These are phyloP conservation scores for Lepisosteus oculatus DNA, from an alignment of 2,113 vertebrate genomes.

Conservation along the genomic window DNA sequence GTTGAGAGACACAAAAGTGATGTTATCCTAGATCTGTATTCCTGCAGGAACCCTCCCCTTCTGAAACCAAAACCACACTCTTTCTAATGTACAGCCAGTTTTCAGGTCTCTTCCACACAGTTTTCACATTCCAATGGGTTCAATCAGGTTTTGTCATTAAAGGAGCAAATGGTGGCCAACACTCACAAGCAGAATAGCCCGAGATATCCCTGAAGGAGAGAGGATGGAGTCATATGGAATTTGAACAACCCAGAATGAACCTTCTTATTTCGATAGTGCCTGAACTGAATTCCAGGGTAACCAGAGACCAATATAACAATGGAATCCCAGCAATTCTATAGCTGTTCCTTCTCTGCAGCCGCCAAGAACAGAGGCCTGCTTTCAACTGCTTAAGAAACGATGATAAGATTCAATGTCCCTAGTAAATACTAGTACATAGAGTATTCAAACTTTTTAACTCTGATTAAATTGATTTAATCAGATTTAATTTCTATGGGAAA, in stretches of 20 bases:
- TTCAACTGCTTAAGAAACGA: slow-evolving; percentile 24
- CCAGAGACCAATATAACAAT: slow-evolving; percentile 19
- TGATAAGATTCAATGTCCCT: slow-evolving; percentile 33
- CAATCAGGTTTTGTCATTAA: too few species aligned
- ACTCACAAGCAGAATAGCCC: too few species aligned
- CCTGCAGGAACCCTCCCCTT: too few species aligned
- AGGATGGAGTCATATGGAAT: not conserved
- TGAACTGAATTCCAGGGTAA: slow-evolving; percentile 18
- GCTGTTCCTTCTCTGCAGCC: slow-evolving; percentile 6
- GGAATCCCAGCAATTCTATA: slow-evolving; percentile 25
- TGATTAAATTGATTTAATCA: slow-evolving; percentile 41
- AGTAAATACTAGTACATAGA: slow-evolving; percentile 49
- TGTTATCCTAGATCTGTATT: too few species aligned
- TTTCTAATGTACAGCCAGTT: too few species aligned
- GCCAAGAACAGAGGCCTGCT: slow-evolving; percentile 22
- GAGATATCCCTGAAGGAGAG: slow-evolving; percentile 9
- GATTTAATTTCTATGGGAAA: slow-evolving; percentile 51
- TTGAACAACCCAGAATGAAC: slow-evolving; percentile 13
- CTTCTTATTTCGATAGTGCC: slow-evolving; percentile 8
- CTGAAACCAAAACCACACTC: too few species aligned
- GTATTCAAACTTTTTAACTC: slow-evolving; percentile 46
- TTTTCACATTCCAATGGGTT: too few species aligned
- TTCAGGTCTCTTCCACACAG: too few species aligned
- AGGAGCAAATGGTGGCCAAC: too few species aligned
- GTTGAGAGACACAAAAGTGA: too few species aligned